A percentile compares a stretch with the other conserved stretches of the same genome.
phyloP scores from a whole-genome alignment of 1,140 invertebrate genomes.

The Zaprionus kolodkinae region DNA sequence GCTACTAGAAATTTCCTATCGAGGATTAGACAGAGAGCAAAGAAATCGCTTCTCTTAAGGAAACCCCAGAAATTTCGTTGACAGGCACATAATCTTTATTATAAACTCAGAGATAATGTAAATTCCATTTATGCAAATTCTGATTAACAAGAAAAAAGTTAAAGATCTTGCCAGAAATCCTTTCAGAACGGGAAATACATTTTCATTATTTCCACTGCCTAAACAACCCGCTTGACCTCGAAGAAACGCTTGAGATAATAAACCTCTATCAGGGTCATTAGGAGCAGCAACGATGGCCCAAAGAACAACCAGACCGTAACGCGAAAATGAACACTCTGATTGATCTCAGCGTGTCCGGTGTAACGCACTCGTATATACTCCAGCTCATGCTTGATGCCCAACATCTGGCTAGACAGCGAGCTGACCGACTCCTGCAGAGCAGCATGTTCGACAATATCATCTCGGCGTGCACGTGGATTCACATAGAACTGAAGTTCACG shows the following conservation, averaged over 20 bases:
- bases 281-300: conserved; percentile 42
- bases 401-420: conserved; percentile 37
- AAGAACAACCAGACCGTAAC: conserved; percentile 61
- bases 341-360: conserved; percentile 45
- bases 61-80: too few relatives aligned
- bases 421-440: conserved; percentile 46
- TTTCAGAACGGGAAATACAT: too few relatives aligned
- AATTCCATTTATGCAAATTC: too few relatives aligned
- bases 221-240: conserved; percentile 64
- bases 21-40: too few relatives aligned
- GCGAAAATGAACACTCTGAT: conserved; percentile 52
- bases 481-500: conserved; percentile 33
- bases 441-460: conserved; percentile 56
- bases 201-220: background rate
- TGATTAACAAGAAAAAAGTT: too few relatives aligned
- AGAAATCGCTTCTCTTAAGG: too few relatives aligned
- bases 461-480: conserved; percentile 29
- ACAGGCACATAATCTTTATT: background rate
- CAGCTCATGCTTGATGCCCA: conserved; percentile 52
- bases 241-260: conserved; percentile 73
- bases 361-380: conserved; percentile 71
- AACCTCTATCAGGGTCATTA: conserved; percentile 48
- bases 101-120: background rate
- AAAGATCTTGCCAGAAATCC: too few relatives aligned
- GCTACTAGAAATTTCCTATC: too few relatives aligned